Evolutionary conservation across 2,113 vertebrate species (phyloP), one percentile per base, ranked within the genome.

Genomic region (Microcebus lehilahytsara): DNA sequence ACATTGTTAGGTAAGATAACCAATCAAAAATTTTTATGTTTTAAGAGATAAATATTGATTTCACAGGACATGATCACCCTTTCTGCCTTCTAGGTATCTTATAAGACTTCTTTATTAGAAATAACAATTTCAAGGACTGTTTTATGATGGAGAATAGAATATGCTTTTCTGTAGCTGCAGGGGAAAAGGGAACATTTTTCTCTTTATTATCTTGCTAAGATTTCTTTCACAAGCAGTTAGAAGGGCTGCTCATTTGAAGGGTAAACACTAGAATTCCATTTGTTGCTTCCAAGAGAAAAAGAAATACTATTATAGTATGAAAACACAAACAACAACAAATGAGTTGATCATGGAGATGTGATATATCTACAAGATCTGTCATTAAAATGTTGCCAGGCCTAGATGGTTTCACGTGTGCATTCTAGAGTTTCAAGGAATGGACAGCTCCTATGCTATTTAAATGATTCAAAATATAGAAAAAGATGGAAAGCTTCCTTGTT

Each of bases 191-290:
- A 85, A 37, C 1, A 9, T 32, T 80, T 78, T 88, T 30, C 56
- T 66, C 87, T 71, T 58, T 62, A 60, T 74, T 87, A 53, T 60
- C 60, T 34, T 56, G 25, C n/a, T 77, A n/a, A 49, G 22, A 71
- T 80, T 91, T 95, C 95, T 89, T 71, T 92, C 91, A 93, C 25
- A 77, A 75, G 9, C 71, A 75, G 22, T 37, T 88, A 71, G 22
- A 80, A 27, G 3, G 16, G 42, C 53, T 93, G 69, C 37, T 51
- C 62, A 13, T 85, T 60, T 95, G 72, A 88, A 89, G 27, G 49
- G 25, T 42, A 86, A 92, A 64, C 53, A 46, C 83, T 66, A 85
- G 53, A 77, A 93, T 90, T 71, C 23, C 6, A 9, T 69, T 84
- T 93, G 23, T 90, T 83, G 22, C 20, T 20, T 71, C 9, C 19